Conservation (phyloP, 1,140 invertebrate genomes). For the Drosophila eugracilis region DNA sequence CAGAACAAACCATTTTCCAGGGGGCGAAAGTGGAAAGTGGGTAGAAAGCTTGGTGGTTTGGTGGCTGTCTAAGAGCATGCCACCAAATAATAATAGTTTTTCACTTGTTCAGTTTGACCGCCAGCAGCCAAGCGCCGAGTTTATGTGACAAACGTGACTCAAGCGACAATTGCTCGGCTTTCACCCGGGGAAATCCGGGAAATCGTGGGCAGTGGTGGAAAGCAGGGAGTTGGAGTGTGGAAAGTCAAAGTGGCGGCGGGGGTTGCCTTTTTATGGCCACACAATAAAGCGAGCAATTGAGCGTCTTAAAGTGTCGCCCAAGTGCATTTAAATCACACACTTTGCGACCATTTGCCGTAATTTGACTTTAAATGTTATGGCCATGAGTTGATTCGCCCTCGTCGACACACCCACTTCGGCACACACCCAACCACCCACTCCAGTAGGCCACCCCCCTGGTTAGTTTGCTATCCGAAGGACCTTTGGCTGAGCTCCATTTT, state of each 20-base stretch:
- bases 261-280: slow-evolving; percentile 70
- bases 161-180: slow-evolving; percentile 79
- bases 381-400: slow-evolving; percentile 52
- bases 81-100: slow-evolving; percentile 83
- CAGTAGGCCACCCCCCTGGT: background rate
- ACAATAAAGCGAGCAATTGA: slow-evolving; percentile 83
- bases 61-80: slow-evolving; percentile 49
- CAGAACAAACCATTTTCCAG: slow-evolving; percentile 60
- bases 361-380: slow-evolving; percentile 84
- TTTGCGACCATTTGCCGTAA: slow-evolving; percentile 83
- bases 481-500: slow-evolving; percentile 56
- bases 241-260: background rate
- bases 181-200: slow-evolving; percentile 32
- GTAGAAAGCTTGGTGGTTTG: slow-evolving; percentile 28
- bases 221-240: background rate
- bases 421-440: background rate
- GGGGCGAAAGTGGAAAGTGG: slow-evolving; percentile 9
- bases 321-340: slow-evolving; percentile 84
- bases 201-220: background rate
- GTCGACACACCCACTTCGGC: background rate
- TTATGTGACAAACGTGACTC: slow-evolving; percentile 82
- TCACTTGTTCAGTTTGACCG: slow-evolving; percentile 81
- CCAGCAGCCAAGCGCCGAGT: slow-evolving; percentile 71
- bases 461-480: slow-evolving; percentile 61
- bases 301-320: slow-evolving; percentile 82